Base-by-base conservation (phyloP, 2,113 vertebrate species). In the Atrichornis clamosus region DNA sequence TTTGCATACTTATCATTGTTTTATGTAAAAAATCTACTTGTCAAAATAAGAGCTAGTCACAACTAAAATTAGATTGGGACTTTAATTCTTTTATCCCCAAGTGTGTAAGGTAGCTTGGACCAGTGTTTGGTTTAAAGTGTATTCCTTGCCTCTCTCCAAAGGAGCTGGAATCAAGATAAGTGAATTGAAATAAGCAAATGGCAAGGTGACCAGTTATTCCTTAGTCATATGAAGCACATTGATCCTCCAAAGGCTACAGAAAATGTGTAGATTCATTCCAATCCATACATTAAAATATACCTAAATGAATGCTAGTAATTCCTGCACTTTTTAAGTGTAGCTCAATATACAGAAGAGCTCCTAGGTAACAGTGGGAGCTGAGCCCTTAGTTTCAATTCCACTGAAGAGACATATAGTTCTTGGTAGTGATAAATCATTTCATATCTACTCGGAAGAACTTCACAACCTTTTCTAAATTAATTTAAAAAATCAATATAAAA, bases 391-490 rank as follows among this genome's bases (percentile, higher is more conserved):
- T 74, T 64, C n/a, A 50, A 18, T 74, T 72, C 42, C 30, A 47
- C 33, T 73, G 42, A 60, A 88, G 33, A 87, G n/a, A 90, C 42
- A 65, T 63, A 55, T 8, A 84, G 52, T 60, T 87, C 69, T 84
- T 82, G 60, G 49, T 68, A 68, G 47, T 13, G 65, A 94, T 79
- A 94, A 87, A 87, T 87, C 8, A 78, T 87, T 89, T 78, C 33
- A 52, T 87, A 89, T 41, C 52, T 94, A 72, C 35, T 91, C 7
- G 1, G 69, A 95, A 95, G 33, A 92, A 79, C 41, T 88, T 83
- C 79, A 83, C 70, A 88, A 83, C 21, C 44, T 94, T 87, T 84
- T 84, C 42, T 53, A 89, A 87, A 81, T 82, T 93, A 78, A 87
- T 82, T 84, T 41, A 0, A 64, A 84, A 93, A 95, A 92, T 94